Evolutionary conservation across 2,888 invertebrate species (phyloP).

Genomic region (Oscheius sp.): DNA sequence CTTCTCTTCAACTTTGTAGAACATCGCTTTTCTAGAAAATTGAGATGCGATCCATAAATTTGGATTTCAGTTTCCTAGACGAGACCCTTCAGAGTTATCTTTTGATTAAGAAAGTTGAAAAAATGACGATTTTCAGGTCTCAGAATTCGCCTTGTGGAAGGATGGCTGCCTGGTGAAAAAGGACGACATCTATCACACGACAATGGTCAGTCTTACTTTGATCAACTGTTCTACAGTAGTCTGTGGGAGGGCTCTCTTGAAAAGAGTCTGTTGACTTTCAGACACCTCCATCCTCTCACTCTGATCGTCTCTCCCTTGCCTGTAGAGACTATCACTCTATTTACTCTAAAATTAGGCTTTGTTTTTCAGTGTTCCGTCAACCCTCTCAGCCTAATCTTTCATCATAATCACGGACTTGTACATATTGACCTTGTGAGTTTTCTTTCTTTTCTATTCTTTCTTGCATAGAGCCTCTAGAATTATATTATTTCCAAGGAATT

Average conservation of each 20-base stretch:
- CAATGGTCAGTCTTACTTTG: conserved; percentile 6
- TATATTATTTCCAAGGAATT: too few species aligned
- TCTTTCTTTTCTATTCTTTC: not conserved
- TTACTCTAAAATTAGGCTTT: not conserved
- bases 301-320: not conserved
- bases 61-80: not conserved
- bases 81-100: not conserved
- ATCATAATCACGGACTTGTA: conserved; percentile 48
- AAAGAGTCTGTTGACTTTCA: too few species aligned
- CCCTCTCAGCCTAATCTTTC: conserved; percentile 53
- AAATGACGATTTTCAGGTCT: conserved; percentile 5
- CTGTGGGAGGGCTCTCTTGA: too few species aligned
- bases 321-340: not conserved
- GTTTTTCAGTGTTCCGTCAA: conserved; percentile 47
- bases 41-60: too few species aligned
- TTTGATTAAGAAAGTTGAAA: not conserved
- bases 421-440: conserved; percentile 49
- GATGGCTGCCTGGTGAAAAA: not conserved
- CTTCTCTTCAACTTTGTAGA: too few species aligned
- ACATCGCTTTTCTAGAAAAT: not conserved
- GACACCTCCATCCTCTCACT: not conserved
- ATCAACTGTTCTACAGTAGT: too few species aligned
- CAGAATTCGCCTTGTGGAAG: conserved; percentile 17
- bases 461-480: too few species aligned
- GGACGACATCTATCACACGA: conserved; percentile 8